Evolutionary conservation across 1,140 invertebrate genomes (phyloP), one percentile per base, ranked within the genome.

Genomic region (Linepithema humile): DNA sequence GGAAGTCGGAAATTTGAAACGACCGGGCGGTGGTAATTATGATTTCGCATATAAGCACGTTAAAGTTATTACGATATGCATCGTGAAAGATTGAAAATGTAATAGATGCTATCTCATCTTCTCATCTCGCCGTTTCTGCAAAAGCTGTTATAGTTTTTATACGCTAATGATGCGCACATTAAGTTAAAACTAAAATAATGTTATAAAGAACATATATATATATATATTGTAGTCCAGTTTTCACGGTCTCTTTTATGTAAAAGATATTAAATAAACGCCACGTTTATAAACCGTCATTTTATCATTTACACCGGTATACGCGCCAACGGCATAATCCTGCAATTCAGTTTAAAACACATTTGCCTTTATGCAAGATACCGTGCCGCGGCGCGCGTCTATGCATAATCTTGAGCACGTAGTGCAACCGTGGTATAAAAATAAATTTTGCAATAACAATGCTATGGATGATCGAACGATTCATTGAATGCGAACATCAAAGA

Each of bases 281-380:
- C 75, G 17, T 43, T 32, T 17, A 53, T 69, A 55, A 78, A 70
- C 26, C 26, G 23, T 70, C 38, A 69, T 57, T 80, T 70, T 57
- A 80, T 80, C 50, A 80, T 80, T 80, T 82, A 82, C 29, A 82
- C 12, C 40, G 32, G 23, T 53, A 59, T 73, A 38, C 20, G 67
- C n/a, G 57, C 40, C 55, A 26, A 74, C 69, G 53, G 55, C 40
- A 50, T 73, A 82, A 82, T 82, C 55, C 40, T 23, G 43, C 55
- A 82, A 82, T 82, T 73, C 50, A 60, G 23, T 82, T 82, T 73
- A 73, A 73, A 82, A 82, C 23, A 48, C 78, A 45, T 82, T 60
- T 35, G 23, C 53, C 9, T 73, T 82, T 82, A 82, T 82, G 78
- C 53, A 48, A 73, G 38, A 73, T 60, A 70, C 32, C 32, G 12